A percentile compares a stretch with the other conserved stretches of the same genome.
phyloP scores from a whole-genome alignment of 2,797 vertebrate species.

The Phalloptychus januarius region DNA sequence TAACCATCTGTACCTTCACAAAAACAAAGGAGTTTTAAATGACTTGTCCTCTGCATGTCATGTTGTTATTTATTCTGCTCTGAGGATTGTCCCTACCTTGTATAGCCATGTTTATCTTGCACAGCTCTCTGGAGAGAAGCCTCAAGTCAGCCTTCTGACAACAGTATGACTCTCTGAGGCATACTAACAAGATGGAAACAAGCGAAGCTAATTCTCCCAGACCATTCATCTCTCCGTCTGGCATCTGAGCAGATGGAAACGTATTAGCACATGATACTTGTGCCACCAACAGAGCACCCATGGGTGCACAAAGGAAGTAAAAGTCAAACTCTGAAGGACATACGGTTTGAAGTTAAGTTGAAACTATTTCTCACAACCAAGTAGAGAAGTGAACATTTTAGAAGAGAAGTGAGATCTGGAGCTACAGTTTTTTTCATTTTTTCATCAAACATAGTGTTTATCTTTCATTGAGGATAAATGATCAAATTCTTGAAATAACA shows the following conservation, averaged over 20 bases:
- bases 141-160: constrained; percentile 54
- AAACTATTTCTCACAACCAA: constrained; percentile 12
- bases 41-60: constrained; percentile 34
- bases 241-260: constrained; percentile 63
- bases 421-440: no score
- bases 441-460: not conserved
- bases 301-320: constrained; percentile 38
- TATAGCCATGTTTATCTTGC: constrained; percentile 66
- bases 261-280: constrained; percentile 59
- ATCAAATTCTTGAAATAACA: not conserved
- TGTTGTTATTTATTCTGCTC: constrained; percentile 55
- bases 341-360: constrained; percentile 27
- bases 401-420: not conserved
- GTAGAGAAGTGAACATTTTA: constrained; percentile 17
- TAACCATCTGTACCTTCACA: constrained; percentile 18
- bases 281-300: constrained; percentile 59
- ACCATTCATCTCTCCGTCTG: constrained; percentile 57
- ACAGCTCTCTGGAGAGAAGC: constrained; percentile 56
- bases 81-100: constrained; percentile 61
- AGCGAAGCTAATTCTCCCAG: constrained; percentile 44
- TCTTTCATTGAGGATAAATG: not conserved
- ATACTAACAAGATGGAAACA: constrained; percentile 74
- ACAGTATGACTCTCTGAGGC: constrained; percentile 46
- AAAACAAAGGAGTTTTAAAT: constrained; percentile 23
- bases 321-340: constrained; percentile 56